phyloP scores from a whole-genome alignment of 1,140 invertebrate species.

The Sesamia nonagrioides region DNA sequence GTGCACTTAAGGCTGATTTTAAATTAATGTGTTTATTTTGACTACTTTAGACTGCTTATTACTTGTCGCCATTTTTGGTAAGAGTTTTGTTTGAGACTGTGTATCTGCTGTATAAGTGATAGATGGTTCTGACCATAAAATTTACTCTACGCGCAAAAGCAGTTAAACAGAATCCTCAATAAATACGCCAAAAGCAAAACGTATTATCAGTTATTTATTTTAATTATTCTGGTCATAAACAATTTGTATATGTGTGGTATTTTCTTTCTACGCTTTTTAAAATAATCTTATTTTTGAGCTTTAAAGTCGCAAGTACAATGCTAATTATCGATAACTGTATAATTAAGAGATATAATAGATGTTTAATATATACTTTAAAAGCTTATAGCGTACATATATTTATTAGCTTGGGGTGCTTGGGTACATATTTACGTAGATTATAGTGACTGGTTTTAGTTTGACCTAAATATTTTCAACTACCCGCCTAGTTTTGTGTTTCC shows the following conservation, averaged over 20 bases:
- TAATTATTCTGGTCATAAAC: constrained; percentile 56
- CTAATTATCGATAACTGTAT: constrained; percentile 59
- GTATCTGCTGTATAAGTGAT: no score
- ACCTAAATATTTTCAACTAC: not conserved
- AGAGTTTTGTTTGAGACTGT: no score
- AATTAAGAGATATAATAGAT: constrained; percentile 62
- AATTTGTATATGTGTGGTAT: constrained; percentile 50
- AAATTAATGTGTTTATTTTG: no score
- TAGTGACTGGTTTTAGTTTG: constrained; percentile 67
- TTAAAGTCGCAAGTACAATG: constrained; percentile 82
- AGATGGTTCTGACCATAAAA: no score
- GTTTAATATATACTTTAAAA: constrained; percentile 73
- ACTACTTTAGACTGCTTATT: no score
- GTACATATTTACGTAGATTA: constrained; percentile 74
- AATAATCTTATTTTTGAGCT: constrained; percentile 74
- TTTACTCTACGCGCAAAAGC: not conserved
- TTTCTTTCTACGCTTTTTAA: constrained; percentile 61
- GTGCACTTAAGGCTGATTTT: no score
- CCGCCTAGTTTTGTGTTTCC: not conserved
- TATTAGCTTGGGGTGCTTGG: constrained; percentile 82
- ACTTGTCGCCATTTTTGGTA: no score
- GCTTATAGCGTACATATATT: constrained; percentile 77
- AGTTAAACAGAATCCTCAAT: not conserved
- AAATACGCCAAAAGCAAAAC: not conserved
- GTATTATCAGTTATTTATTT: not conserved